Evolutionary conservation across 2,888 invertebrate genomes (phyloP).

Genomic region (Automeris io): DNA sequence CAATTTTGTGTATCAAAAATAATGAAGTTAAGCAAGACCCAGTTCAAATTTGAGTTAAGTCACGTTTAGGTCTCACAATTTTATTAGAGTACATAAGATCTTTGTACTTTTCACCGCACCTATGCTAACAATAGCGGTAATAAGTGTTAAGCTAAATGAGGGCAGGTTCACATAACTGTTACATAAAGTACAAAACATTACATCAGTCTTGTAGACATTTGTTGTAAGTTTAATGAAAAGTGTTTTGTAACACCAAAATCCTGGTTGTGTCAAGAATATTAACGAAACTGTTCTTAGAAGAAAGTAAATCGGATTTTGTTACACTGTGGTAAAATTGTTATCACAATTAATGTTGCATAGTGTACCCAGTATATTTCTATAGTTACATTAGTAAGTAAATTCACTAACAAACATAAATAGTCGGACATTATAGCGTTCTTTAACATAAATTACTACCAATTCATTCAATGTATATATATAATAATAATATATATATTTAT

Average conservation of each 20-base stretch:
- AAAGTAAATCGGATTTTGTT: too few relatives aligned
- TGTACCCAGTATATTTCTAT: too few relatives aligned
- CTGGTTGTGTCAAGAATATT: not conserved
- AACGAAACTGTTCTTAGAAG: not conserved
- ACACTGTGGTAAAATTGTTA: too few relatives aligned
- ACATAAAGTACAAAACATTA: conserved; percentile 4
- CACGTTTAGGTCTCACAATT: conserved; percentile 5
- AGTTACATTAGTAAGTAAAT: too few relatives aligned
- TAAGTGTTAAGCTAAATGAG: not conserved
- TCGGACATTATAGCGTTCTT: too few relatives aligned
- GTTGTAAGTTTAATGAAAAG: not conserved
- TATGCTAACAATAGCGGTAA: not conserved
- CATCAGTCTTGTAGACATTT: not conserved
- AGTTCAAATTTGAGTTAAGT: conserved; percentile 6
- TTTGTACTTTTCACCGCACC: not conserved
- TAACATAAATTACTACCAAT: too few relatives aligned
- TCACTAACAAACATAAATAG: too few relatives aligned
- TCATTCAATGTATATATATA: too few relatives aligned
- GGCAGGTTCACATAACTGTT: not conserved
- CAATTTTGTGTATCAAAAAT: too few relatives aligned
- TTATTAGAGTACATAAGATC: not conserved
- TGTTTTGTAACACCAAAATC: not conserved
- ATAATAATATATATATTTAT: too few relatives aligned
- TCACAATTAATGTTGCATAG: too few relatives aligned
- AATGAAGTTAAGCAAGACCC: too few relatives aligned